phyloP scores from a whole-genome alignment of 2,113 vertebrate genomes.

The Xenus cinereus region DNA sequence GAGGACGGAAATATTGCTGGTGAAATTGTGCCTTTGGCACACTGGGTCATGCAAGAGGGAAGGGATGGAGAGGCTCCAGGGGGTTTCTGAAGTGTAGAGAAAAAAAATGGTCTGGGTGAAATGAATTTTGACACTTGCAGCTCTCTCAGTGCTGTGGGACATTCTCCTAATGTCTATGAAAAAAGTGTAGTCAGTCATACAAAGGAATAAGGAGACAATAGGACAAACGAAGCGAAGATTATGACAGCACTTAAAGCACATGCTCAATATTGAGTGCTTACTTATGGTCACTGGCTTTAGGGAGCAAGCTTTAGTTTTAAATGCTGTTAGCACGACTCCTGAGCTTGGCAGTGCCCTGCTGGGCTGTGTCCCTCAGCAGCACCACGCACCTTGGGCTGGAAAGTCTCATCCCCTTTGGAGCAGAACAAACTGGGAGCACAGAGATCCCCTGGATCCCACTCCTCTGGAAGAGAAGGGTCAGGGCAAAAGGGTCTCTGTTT shows the following conservation, averaged over 20 bases:
- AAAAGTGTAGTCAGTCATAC: background rate
- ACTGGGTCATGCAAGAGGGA: background rate
- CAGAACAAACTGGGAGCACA: rapidly evolving
- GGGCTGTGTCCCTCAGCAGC: background rate
- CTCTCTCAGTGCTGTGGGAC: background rate
- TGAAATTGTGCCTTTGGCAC: background rate
- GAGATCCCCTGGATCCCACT: rapidly evolving
- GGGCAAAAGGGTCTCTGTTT: background rate
- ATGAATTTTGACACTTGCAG: background rate
- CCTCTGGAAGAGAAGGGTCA: background rate
- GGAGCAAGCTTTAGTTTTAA: background rate
- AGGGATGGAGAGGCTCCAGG: background rate
- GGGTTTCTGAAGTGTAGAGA: background rate
- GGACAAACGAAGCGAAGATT: background rate
- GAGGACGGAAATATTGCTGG: background rate
- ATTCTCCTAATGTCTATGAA: background rate
- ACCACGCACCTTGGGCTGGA: background rate
- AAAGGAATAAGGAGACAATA: background rate
- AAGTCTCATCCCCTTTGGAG: background rate
- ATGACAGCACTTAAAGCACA: background rate
- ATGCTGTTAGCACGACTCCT: background rate
- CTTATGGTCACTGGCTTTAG: background rate
- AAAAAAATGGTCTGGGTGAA: background rate
- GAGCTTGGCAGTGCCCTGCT: background rate
- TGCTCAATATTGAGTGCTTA: background rate